Percentiles rank a stretch among this genome's conserved stretches.
phyloP scores from a whole-genome alignment of 2,113 vertebrate species.

The Petroica traversi region DNA sequence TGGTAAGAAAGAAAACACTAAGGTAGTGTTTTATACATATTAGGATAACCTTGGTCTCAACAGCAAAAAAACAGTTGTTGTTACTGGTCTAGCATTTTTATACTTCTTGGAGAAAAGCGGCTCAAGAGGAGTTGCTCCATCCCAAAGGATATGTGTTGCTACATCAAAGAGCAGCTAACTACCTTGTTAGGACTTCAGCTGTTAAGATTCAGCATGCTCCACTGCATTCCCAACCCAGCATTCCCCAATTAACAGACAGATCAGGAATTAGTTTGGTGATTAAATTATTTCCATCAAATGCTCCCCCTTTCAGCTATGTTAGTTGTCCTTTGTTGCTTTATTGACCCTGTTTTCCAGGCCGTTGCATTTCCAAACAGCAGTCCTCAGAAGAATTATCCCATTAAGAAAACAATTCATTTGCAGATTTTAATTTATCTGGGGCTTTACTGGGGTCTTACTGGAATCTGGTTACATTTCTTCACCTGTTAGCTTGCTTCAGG shows the following conservation, averaged over 20 bases:
- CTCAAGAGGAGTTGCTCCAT: background rate
- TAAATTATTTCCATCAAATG: constrained; percentile 39
- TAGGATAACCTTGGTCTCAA: background rate
- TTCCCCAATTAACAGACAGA: constrained; percentile 21
- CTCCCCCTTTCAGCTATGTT: background rate
- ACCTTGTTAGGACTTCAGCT: background rate
- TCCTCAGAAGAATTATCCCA: background rate
- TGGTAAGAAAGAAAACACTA: background rate
- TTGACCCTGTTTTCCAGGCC: constrained; percentile 46
- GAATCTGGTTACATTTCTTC: background rate
- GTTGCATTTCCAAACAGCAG: constrained; percentile 32
- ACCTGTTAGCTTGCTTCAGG: background rate
- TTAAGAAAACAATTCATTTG: constrained; percentile 1
- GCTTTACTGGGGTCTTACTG: background rate
- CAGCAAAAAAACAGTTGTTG: background rate
- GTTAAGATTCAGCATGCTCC: background rate
- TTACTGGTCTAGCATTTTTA: background rate
- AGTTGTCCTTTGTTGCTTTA: constrained; percentile 31
- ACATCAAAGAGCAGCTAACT: background rate
- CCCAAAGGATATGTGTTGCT: background rate
- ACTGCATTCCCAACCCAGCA: background rate
- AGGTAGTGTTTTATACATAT: background rate
- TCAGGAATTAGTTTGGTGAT: constrained; percentile 30
- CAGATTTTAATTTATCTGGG: background rate
- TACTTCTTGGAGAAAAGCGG: background rate